phyloP scores from a whole-genome alignment of 2,888 invertebrate species.

The Smittia aterrima region DNA sequence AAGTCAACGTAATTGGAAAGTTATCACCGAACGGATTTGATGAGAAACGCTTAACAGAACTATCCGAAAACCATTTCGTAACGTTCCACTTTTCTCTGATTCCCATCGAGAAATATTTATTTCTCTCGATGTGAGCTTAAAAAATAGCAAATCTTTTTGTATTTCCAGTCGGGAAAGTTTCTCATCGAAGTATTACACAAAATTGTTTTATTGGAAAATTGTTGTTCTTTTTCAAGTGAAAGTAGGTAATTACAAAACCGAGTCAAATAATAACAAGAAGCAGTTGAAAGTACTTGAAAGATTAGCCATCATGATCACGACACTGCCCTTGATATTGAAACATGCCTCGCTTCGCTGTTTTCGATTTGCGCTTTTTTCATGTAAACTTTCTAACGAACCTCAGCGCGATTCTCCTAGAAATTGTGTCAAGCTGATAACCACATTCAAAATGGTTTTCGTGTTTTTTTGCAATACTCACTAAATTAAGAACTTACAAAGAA shows the following conservation, averaged over 20 bases:
- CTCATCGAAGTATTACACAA: conserved; percentile 11
- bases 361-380: not conserved
- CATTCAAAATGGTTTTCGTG: not conserved
- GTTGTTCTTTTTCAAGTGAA: conserved; percentile 18
- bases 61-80: too few species aligned
- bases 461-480: not conserved
- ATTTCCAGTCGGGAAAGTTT: conserved; percentile 5
- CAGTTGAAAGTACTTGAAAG: not conserved
- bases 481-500: not conserved
- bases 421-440: conserved; percentile 5
- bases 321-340: conserved; percentile 38
- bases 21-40: not conserved
- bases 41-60: conserved; percentile 30
- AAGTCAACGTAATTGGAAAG: conserved; percentile 27
- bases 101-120: not conserved
- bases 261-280: not conserved
- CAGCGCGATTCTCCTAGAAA: not conserved
- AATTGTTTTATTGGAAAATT: conserved; percentile 3
- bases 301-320: conserved; percentile 1
- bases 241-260: conserved; percentile 38
- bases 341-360: not conserved
- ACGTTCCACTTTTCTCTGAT: conserved; percentile 32
- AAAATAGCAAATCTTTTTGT: too few species aligned
- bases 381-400: conserved; percentile 4
- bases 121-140: not conserved